These are phyloP conservation scores for Ifrita kowaldi DNA, from an alignment of 2,113 vertebrate species.

Conservation along the genomic window DNA sequence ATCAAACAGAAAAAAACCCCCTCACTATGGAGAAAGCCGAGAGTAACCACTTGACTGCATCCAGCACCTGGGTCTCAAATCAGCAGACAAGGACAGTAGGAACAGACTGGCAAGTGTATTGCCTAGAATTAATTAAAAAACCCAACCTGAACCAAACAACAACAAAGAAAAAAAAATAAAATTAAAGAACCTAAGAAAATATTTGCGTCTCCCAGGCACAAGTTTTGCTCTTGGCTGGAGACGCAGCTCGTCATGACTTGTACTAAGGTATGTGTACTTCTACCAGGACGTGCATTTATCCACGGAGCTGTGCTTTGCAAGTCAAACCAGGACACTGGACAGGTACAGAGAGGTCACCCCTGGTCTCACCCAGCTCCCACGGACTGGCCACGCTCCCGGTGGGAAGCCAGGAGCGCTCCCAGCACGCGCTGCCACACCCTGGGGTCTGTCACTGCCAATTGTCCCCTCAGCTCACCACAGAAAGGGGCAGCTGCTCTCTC, in stretches of 20 bases:
- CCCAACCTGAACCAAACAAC: constrained; percentile 24
- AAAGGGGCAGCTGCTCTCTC: constrained; percentile 41
- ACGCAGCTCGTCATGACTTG: not conserved
- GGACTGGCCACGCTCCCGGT: not conserved
- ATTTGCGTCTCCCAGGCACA: not conserved
- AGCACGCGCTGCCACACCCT: not conserved
- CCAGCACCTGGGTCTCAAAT: constrained; percentile 59
- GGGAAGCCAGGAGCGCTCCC: not conserved
- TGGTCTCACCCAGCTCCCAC: not conserved
- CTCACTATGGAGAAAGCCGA: constrained; percentile 39
- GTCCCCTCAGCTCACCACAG: constrained; percentile 22
- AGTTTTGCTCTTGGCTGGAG: constrained; percentile 42
- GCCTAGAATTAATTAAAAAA: not conserved
- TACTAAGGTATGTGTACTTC: not conserved
- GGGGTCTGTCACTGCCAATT: not conserved
- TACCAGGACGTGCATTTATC: not conserved
- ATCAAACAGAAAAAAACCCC: not conserved
- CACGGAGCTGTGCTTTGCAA: constrained; percentile 25
- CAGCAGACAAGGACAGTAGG: constrained; percentile 54
- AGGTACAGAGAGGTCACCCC: not conserved
- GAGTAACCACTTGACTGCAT: constrained; percentile 61
- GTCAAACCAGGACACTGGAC: constrained; percentile 12
- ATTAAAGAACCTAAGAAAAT: not conserved
- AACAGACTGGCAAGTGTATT: constrained; percentile 9
- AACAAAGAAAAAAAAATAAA: not conserved